Base-by-base conservation (phyloP, 2,797 vertebrate genomes). In the Gila robusta region DNA sequence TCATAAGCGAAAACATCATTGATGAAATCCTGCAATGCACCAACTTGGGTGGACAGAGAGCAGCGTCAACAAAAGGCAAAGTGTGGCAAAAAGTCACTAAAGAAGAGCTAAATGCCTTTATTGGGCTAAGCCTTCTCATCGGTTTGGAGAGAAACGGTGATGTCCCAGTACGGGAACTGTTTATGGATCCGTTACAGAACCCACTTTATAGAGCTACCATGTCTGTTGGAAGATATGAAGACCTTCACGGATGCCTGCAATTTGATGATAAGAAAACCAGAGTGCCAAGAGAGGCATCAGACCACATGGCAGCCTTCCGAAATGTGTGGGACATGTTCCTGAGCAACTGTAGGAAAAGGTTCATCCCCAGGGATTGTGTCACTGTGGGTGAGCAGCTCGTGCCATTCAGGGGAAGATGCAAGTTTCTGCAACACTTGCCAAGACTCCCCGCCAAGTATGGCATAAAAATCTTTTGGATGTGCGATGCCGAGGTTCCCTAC, bases 401-500 rank as follows among this genome's bases (percentile, higher is more conserved):
- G 85, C 82, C 85, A 79, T 86, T 89, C 52, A 14, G 41, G 6
- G 85, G 85, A 12, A 85, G 72, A 59, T 81, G 54, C 83, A 90
- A 79, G 86, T 88, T 87, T 56, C 6, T 64, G 10, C 64, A 89
- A 54, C 85, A 89, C 12, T 81, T 83, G 86, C 67, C 62, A 41
- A 84, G 52, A 73, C 79, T 81, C 39, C 78, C 59, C 16, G 44
- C 76, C 2, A 84, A 86, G 28, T 86, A 77, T 52, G 82, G 84
- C 4, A 52, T 85, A 79, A 86, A 88, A 47, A 85, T 81, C 12
- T 86, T 91, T 82, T 89, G 87, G 89, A 39, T 89, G 28, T 87
- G 86, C 19, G 54, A 89, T 81, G 74, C 79, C 28, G 59, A 69
- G 11, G 54, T 82, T 14, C 41, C 78, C 21, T 88, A 82, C 79